Evolutionary conservation across 2,888 invertebrate species (phyloP), one percentile per base, ranked within the genome.

Genomic region (Caenorhabditis macrosperma): DNA sequence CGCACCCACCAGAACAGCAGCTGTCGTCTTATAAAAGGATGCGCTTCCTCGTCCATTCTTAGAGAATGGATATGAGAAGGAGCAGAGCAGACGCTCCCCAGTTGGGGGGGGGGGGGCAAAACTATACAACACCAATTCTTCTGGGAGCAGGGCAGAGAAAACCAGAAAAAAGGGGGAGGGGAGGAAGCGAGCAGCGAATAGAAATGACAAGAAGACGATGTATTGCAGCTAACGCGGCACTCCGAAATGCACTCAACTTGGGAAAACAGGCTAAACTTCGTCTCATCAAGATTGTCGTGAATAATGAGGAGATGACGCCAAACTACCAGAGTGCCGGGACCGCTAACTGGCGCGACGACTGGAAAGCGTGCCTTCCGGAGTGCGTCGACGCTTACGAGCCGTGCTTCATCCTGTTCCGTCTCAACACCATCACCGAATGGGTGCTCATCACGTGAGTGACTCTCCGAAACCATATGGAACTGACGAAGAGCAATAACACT

Each of bases 331-430:
- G 82, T 67, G 82, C 82, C 48, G 87, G 86, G 30, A 82, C 81
- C 12, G 82, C 86, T 44, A 89, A 90, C 64, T 90, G 90, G 90
- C 81, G 85, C 20, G 85, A 85, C 22, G 90, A 90, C 63, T 90
- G 89, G 90, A 63, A 78, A 38, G 86, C 86, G 5, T 85, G 86
- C 35, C 76, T 90, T 28, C 83, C 83, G 30, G 89, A 91, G 3
- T 85, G 88, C 46, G 85, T 92, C 28, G 91, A 92, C 38, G 91
- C 91, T 24, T 89, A 95, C 69, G 88, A 89, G 87, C 98, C 98
- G 24, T 95, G 96, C 87, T 99, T 96, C 91, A 93, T 99, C 85
- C 92, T 99, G 64, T 96, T 94, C 91, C 94, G 95, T 54, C 84
- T 92, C 60, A 92, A 92, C 61, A 84, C 87, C 38, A 95, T 95